A percentile compares a stretch with the other conserved stretches of the same genome.
These are phyloP conservation scores for Campylorhamphus procurvoides DNA, from an alignment of 2,113 vertebrate genomes.

Conservation along the genomic window DNA sequence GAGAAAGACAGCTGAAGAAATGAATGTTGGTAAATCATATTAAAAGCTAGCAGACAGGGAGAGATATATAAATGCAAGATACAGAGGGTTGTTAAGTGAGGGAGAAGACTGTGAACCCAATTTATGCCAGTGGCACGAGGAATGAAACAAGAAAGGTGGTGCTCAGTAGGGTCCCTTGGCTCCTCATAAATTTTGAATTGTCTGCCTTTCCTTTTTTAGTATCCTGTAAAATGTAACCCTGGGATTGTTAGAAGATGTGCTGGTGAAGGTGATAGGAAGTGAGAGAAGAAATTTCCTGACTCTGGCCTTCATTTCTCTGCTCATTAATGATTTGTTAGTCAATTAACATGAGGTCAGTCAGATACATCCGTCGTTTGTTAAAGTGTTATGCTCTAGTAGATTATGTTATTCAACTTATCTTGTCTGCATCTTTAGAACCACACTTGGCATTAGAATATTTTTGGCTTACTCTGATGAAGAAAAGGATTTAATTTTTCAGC, in stretches of 20 bases:
- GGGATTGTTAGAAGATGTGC: not conserved
- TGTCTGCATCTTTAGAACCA: not conserved
- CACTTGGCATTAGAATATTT: not conserved
- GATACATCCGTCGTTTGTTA: not conserved
- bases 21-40: not conserved
- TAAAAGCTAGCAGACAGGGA: constrained; percentile 10
- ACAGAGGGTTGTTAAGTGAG: not conserved
- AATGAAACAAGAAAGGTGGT: not conserved
- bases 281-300: not conserved
- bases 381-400: not conserved
- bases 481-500: not conserved
- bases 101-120: not conserved
- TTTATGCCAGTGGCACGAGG: not conserved
- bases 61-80: not conserved
- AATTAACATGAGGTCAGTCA: not conserved
- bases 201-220: constrained; percentile 29
- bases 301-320: not conserved
- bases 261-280: constrained; percentile 11
- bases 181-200: constrained; percentile 46
- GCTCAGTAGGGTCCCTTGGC: not conserved
- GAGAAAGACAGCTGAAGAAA: not conserved
- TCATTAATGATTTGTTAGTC: constrained; percentile 35
- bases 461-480: not conserved
- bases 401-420: not conserved
- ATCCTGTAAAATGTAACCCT: constrained; percentile 25